These are phyloP conservation scores for Falcaria lacertinaria DNA, from an alignment of 2,888 invertebrate genomes.

Conservation along the genomic window DNA sequence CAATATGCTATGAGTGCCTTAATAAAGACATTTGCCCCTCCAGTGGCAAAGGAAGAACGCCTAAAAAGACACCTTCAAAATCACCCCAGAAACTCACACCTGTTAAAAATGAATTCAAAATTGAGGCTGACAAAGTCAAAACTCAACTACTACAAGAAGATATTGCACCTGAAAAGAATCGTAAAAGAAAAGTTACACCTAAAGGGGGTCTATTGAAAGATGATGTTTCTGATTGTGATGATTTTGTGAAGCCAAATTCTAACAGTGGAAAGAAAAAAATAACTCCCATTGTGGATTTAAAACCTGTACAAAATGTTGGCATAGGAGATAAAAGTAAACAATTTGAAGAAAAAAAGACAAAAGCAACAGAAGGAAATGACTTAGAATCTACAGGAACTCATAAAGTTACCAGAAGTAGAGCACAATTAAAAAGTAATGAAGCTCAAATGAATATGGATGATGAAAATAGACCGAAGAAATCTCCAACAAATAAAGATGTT, in stretches of 20 bases:
- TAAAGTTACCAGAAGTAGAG: not conserved
- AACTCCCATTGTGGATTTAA: not conserved
- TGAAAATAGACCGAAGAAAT: conserved; percentile 1
- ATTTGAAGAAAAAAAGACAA: not conserved
- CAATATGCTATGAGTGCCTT: conserved; percentile 90
- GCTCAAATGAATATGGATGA: not conserved
- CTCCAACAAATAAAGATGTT: too few species aligned
- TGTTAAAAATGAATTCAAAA: conserved; percentile 15
- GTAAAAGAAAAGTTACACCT: conserved; percentile 15
- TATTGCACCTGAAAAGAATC: conserved; percentile 2
- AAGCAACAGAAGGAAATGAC: not conserved
- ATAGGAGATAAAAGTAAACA: not conserved
- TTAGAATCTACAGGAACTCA: not conserved
- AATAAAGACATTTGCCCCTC: conserved; percentile 91
- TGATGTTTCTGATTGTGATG: not conserved
- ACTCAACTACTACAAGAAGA: not conserved
- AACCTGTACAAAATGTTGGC: not conserved
- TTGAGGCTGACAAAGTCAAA: conserved; percentile 3
- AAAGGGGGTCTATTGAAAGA: conserved; percentile 3
- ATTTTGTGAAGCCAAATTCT: not conserved
- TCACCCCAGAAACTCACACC: conserved; percentile 15
- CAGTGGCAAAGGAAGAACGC: conserved; percentile 59
- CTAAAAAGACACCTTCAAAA: conserved; percentile 51
- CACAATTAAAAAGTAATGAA: conserved; percentile 1
- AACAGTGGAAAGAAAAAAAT: not conserved